Base-by-base conservation (phyloP, 2,797 vertebrate species). In the Danionella dracula region DNA sequence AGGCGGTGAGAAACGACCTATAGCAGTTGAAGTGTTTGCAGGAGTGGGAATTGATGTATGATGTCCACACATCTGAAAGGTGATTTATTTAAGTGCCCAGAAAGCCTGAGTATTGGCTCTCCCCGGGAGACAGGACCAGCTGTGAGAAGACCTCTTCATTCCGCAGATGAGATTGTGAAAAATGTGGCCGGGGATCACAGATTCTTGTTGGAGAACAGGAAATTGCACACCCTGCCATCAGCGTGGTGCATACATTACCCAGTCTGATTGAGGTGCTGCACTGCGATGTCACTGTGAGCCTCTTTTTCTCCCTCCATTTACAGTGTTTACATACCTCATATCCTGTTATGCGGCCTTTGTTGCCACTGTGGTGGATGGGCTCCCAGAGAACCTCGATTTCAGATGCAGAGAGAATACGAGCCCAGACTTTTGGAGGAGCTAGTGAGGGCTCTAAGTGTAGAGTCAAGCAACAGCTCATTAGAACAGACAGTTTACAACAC, bases 361-460 rank as follows among this genome's bases (percentile, higher is more conserved):
- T 88, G 51, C 86, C 79, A 61, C 82, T 86, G 38, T 82, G 79
- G 0, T 82, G 76, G 21, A 93, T 66, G 5, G 90, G 83, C 50
- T 91, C 86, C 92, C 92, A 94, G 50, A 86, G 89, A 50, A 95
- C 88, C 73, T 92, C 85, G 15, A 94, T 84, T 74, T 92, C 89
- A 0, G 88, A 88, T 0, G 90, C 88, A 0, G 93, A 96, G 68
- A 87, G 8, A 1, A 85, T 87, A 1, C 83, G 84, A 1, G 86
- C 85, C 7, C 85, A 82, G 2, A 89, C 74, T 56, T 80, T 86
- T 0, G 70, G 74, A 0, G 93, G 93, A 4, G 90, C 89, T 71
- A 86, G 81, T 4, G 88, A 88, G 0, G 94, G 92, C 74, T 87
- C 81, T 87, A 58, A 34, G 41, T 10, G 31, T 19, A 23, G 20